These are phyloP conservation scores for Irena cyanogastra DNA, from an alignment of 2,113 vertebrate species.

Conservation along the genomic window DNA sequence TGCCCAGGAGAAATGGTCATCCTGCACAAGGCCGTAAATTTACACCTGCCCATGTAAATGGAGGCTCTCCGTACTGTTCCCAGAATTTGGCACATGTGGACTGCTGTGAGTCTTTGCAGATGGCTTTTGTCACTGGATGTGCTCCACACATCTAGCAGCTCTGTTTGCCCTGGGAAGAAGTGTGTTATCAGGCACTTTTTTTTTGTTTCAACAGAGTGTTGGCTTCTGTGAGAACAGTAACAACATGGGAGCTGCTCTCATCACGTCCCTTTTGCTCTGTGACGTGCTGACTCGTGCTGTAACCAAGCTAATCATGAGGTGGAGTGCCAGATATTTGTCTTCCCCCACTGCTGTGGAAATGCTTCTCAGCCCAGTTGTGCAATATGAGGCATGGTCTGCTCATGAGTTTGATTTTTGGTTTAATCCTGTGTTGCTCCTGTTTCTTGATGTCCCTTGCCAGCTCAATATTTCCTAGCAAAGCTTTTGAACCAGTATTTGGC, in stretches of 20 bases:
- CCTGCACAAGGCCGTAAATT: neutral
- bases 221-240: neutral
- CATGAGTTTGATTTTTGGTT: neutral
- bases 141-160: neutral
- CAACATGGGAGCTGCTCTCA: neutral
- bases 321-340: neutral
- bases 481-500: neutral
- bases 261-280: neutral
- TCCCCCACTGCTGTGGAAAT: neutral
- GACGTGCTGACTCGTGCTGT: neutral
- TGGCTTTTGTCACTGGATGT: neutral
- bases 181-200: neutral
- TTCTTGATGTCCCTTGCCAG: neutral
- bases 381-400: neutral
- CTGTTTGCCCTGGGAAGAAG: neutral
- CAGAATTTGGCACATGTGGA: neutral
- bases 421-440: neutral
- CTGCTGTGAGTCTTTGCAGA: neutral
- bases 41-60: neutral
- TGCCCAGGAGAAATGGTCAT: neutral
- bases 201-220: neutral
- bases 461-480: neutral
- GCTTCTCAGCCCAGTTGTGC: neutral
- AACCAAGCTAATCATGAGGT: neutral
- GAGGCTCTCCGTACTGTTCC: neutral